These are phyloP conservation scores for Kryptolebias marmoratus DNA, from an alignment of 2,113 vertebrate species.

Conservation along the genomic window DNA sequence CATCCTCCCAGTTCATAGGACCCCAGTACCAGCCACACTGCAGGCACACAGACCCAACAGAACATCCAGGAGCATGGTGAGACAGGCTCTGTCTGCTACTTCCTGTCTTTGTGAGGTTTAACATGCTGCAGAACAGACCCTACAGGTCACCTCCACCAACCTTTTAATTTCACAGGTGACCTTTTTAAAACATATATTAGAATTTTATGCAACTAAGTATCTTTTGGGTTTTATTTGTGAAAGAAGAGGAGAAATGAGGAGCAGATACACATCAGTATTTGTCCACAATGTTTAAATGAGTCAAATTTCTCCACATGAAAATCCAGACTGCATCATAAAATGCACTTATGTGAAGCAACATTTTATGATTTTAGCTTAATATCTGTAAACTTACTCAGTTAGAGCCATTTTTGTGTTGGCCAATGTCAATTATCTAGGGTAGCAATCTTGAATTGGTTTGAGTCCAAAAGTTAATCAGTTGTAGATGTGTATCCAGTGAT, in stretches of 20 bases:
- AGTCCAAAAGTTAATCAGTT: too few species aligned
- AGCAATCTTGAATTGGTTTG: too few species aligned
- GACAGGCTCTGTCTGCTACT: slow-evolving; percentile 55
- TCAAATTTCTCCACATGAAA: too few species aligned
- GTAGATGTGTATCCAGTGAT: too few species aligned
- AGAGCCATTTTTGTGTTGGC: too few species aligned
- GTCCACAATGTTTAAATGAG: too few species aligned
- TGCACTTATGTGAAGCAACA: too few species aligned
- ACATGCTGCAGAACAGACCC: neutral
- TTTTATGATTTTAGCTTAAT: too few species aligned
- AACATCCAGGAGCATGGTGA: neutral
- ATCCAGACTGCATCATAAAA: too few species aligned
- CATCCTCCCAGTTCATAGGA: slow-evolving; percentile 89
- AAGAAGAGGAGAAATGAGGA: neutral
- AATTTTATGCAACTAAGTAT: neutral
- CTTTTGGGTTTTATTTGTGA: neutral
- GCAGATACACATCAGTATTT: too few species aligned
- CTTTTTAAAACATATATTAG: neutral
- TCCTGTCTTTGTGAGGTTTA: slow-evolving; percentile 62
- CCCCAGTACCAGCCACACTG: slow-evolving; percentile 95
- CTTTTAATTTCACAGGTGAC: neutral
- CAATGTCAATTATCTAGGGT: too few species aligned
- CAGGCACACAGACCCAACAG: slow-evolving; percentile 13
- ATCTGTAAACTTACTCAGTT: too few species aligned
- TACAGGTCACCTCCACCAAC: neutral